Percentiles rank a stretch among this genome's conserved stretches.
These are phyloP conservation scores for Chromoteleia sp. DNA, from an alignment of 2,888 invertebrate genomes.

Conservation along the genomic window DNA sequence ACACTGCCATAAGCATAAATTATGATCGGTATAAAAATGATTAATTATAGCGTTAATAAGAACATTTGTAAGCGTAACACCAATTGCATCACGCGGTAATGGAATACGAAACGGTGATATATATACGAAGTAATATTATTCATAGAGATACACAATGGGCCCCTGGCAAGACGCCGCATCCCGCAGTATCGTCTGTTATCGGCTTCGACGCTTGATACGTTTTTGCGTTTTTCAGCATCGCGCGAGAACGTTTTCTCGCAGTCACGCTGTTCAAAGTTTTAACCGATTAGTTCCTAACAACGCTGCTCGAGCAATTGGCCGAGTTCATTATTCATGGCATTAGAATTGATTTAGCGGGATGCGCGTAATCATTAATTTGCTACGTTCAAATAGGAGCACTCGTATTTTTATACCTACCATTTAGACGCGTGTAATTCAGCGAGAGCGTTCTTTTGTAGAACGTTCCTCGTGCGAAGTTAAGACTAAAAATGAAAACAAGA, in stretches of 20 bases:
- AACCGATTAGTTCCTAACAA: constrained; percentile 14
- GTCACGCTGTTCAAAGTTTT: constrained; percentile 26
- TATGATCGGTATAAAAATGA: constrained; percentile 26
- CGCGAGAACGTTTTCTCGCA: no score
- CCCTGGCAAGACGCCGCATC: constrained; percentile 51
- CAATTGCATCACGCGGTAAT: constrained; percentile 50
- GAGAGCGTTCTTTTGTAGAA: no score
- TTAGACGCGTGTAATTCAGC: no score
- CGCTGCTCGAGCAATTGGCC: not conserved
- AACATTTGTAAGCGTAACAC: constrained; percentile 45
- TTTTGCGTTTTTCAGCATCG: constrained; percentile 41
- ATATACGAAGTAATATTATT: constrained; percentile 53
- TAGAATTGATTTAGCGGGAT: constrained; percentile 4
- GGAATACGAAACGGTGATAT: constrained; percentile 43
- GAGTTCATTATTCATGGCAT: not conserved
- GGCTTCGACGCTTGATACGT: constrained; percentile 39
- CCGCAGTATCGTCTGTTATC: constrained; percentile 40
- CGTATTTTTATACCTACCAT: no score
- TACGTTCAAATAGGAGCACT: no score
- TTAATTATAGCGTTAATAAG: constrained; percentile 46
- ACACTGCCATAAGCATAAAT: constrained; percentile 19
- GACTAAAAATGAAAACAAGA: no score
- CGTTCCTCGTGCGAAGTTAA: no score
- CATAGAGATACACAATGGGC: constrained; percentile 51
- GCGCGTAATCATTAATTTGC: not conserved